Conservation (phyloP, 2,888 invertebrate genomes). For the Gisinianus flammeolus region DNA sequence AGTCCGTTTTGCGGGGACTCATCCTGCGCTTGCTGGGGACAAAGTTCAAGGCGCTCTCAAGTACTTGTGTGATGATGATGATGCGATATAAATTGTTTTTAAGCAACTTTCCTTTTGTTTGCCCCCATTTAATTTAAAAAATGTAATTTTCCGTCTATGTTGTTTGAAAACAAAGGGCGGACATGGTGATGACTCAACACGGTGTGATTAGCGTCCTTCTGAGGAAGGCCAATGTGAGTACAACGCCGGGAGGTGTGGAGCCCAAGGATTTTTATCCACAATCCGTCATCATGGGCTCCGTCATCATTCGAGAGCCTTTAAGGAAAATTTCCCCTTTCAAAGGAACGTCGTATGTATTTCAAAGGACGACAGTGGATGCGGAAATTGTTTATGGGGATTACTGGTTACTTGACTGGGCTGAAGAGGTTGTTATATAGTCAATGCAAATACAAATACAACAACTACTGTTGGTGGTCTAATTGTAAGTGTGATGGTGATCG, state of each 20-base stretch:
- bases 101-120: too few relatives aligned
- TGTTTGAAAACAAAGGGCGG: too few relatives aligned
- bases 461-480: too few relatives aligned
- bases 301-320: constrained; percentile 40
- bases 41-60: background rate
- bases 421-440: too few relatives aligned
- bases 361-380: constrained; percentile 46
- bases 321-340: constrained; percentile 48
- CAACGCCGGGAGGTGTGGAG: background rate
- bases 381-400: constrained; percentile 50
- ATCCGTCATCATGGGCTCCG: constrained; percentile 44
- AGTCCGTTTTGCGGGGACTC: background rate
- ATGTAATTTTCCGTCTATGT: too few relatives aligned
- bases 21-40: background rate
- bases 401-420: background rate
- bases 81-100: too few relatives aligned
- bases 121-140: too few relatives aligned
- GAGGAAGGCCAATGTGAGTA: constrained; percentile 25
- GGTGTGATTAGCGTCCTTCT: constrained; percentile 17
- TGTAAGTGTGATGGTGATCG: too few relatives aligned
- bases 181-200: constrained; percentile 48
- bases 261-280: constrained; percentile 27
- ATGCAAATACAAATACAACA: too few relatives aligned
- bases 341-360: constrained; percentile 45
- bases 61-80: too few relatives aligned